Evolutionary conservation across 2,888 invertebrate genomes (phyloP).

Genomic region (Chalcosyrphus nemorum): DNA sequence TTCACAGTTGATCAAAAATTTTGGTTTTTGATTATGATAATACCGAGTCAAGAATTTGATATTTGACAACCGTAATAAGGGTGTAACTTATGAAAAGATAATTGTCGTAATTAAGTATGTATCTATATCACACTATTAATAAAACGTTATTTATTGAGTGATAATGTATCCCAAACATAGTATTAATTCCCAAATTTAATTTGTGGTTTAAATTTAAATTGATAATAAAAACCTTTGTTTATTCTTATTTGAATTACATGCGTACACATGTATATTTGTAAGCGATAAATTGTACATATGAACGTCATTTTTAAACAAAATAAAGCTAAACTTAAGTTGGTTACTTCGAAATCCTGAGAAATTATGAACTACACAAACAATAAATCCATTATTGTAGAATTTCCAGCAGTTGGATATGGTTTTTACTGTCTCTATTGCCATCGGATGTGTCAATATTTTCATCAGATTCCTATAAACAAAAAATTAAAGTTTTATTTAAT

Average conservation of each 20-base stretch:
- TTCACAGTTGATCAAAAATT: no score
- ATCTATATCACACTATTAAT: no score
- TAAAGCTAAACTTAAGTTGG: constrained; percentile 43
- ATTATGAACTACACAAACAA: constrained; percentile 29
- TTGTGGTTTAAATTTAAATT: no score
- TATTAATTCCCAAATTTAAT: no score
- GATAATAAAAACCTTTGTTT: background rate
- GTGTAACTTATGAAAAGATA: no score
- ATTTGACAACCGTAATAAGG: no score
- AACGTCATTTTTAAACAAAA: constrained; percentile 1
- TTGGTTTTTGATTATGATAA: no score
- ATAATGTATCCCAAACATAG: no score
- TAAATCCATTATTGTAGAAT: constrained; percentile 36
- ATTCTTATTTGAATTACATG: background rate
- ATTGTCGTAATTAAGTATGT: no score
- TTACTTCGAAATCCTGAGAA: constrained; percentile 58
- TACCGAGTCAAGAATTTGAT: no score
- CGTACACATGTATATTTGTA: constrained; percentile 3
- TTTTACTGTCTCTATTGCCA: constrained; percentile 40
- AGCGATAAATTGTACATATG: constrained; percentile 2
- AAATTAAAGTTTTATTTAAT: background rate
- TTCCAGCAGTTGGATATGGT: constrained; percentile 45
- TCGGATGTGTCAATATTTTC: constrained; percentile 9
- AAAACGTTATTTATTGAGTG: no score
- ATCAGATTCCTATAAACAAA: constrained; percentile 11